phyloP scores from a whole-genome alignment of 2,113 vertebrate species.

The Pardalotus punctatus region DNA sequence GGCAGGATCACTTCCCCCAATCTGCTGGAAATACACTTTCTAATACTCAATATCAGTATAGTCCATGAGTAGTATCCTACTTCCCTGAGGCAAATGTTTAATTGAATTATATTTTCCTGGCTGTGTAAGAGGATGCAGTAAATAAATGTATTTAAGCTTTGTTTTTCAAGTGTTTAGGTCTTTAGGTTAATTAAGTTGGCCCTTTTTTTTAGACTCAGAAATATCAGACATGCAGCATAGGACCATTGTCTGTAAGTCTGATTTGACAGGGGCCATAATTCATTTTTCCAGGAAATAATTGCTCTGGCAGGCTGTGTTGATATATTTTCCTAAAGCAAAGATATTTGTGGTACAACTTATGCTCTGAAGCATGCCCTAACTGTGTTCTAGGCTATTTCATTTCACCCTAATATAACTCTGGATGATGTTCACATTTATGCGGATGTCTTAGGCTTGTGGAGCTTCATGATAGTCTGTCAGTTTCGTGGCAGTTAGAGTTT shows the following conservation, averaged over 20 bases:
- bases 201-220: background rate
- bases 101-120: background rate
- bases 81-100: background rate
- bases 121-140: background rate
- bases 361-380: background rate
- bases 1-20: background rate
- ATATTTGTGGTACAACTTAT: background rate
- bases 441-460: background rate
- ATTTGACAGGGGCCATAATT: background rate
- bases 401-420: background rate
- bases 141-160: background rate
- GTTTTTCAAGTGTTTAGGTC: background rate
- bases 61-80: background rate
- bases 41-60: background rate
- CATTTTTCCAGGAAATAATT: background rate
- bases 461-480: background rate
- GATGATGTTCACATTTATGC: background rate
- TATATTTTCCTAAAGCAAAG: background rate
- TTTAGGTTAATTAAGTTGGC: background rate
- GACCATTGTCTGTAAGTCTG: background rate
- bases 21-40: background rate
- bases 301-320: background rate
- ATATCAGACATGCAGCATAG: background rate
- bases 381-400: background rate
- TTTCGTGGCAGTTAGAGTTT: background rate